Percentiles rank a stretch among this genome's conserved stretches.
Conservation (phyloP, 2,113 vertebrate genomes). For the Chitala chitala region DNA sequence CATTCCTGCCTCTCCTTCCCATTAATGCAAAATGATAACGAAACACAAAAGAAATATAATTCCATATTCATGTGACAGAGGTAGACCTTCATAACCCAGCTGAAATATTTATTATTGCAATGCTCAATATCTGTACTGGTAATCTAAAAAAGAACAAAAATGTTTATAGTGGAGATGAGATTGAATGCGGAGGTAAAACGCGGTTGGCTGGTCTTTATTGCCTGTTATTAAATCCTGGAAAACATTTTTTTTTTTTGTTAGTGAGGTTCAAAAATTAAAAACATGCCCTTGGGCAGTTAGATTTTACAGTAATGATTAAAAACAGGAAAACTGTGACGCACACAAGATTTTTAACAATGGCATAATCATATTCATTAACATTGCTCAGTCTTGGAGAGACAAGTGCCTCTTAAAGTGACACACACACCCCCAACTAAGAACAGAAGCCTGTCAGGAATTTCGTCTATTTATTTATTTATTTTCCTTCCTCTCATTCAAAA, state of each 20-base stretch:
- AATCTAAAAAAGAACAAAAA: constrained; percentile 76
- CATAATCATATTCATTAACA: constrained; percentile 98
- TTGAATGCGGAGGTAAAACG: constrained; percentile 82
- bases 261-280: constrained; percentile 97
- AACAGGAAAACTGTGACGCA: constrained; percentile 91
- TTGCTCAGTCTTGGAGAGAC: constrained; percentile 82
- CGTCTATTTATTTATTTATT: background rate
- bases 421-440: constrained; percentile 41
- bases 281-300: constrained; percentile 79
- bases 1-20: constrained; percentile 80
- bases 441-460: background rate
- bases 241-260: constrained; percentile 94
- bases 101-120: constrained; percentile 93
- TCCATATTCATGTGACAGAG: constrained; percentile 89
- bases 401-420: constrained; percentile 82
- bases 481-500: constrained; percentile 9
- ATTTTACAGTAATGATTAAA: constrained; percentile 97
- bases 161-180: constrained; percentile 85
- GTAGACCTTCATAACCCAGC: constrained; percentile 84
- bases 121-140: constrained; percentile 73
- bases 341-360: constrained; percentile 85
- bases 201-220: constrained; percentile 96
- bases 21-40: constrained; percentile 87
- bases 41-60: constrained; percentile 87
- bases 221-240: constrained; percentile 98